Evolutionary conservation across 2,113 vertebrate species (phyloP).

Genomic region (Suncus etruscus): DNA sequence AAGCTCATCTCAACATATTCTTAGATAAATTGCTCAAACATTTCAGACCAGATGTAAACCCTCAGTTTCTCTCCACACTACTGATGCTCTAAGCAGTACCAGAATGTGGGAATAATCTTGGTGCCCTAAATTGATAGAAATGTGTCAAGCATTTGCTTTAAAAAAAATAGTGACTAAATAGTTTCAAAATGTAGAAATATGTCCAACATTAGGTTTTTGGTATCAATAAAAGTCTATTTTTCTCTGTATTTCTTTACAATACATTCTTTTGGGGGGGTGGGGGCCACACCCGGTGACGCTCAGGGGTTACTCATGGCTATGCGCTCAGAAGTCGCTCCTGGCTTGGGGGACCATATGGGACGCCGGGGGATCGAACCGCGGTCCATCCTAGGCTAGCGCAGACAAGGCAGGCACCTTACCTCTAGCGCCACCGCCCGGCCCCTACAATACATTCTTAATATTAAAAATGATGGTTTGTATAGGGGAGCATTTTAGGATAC

Average conservation of each 20-base stretch:
- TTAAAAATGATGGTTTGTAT: background rate
- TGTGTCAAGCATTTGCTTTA: slow-evolving; percentile 11
- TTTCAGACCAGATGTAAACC: background rate
- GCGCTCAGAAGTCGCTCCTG: too few species aligned
- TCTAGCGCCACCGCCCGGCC: too few species aligned
- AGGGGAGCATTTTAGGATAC: background rate
- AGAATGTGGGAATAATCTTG: background rate
- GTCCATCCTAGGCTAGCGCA: too few species aligned
- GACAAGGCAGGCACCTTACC: too few species aligned
- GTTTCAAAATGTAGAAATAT: background rate
- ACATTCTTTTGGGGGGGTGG: background rate
- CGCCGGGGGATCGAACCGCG: too few species aligned
- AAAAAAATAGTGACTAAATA: slow-evolving; percentile 22
- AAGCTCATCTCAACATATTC: background rate
- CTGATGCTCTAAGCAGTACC: background rate
- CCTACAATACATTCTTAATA: background rate
- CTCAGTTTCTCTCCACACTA: background rate
- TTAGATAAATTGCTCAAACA: background rate
- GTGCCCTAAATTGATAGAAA: background rate
- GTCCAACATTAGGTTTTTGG: background rate
- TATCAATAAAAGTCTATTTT: slow-evolving; percentile 21
- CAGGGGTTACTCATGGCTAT: too few species aligned
- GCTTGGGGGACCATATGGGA: too few species aligned
- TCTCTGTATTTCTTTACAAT: background rate
- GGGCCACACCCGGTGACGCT: too few species aligned